phyloP scores from a whole-genome alignment of 2,113 vertebrate species.

The Capreolus pygargus region DNA sequence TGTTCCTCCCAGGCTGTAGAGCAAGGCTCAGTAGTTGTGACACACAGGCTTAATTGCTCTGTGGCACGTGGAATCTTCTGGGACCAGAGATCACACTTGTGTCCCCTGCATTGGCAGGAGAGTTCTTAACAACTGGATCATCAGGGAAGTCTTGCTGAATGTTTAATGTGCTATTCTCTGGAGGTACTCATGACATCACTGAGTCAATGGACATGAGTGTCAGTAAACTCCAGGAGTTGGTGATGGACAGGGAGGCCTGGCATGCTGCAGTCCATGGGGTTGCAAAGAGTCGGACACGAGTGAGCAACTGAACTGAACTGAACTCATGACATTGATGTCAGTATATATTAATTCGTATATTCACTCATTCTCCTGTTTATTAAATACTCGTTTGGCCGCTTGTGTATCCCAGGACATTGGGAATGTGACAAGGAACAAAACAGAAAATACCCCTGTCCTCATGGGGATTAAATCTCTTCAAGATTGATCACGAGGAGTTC shows the following conservation, averaged over 20 bases:
- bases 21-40: neutral
- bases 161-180: neutral
- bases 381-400: neutral
- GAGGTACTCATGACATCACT: neutral
- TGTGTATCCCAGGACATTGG: too few relatives aligned
- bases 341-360: neutral
- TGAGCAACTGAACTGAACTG: neutral
- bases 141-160: neutral
- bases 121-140: neutral
- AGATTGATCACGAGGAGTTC: neutral
- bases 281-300: fast-evolving
- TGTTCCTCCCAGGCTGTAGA: neutral
- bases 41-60: neutral
- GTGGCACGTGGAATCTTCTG: neutral
- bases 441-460: neutral
- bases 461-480: neutral
- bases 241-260: neutral
- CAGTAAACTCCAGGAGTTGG: neutral
- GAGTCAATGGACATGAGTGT: neutral
- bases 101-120: neutral
- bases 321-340: neutral
- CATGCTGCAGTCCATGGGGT: neutral
- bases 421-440: neutral
- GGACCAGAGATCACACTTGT: neutral
- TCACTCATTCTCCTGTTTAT: neutral